phyloP scores from a whole-genome alignment of 53 echinoderm and acorn worm species.

The Zoroaster sp. region DNA sequence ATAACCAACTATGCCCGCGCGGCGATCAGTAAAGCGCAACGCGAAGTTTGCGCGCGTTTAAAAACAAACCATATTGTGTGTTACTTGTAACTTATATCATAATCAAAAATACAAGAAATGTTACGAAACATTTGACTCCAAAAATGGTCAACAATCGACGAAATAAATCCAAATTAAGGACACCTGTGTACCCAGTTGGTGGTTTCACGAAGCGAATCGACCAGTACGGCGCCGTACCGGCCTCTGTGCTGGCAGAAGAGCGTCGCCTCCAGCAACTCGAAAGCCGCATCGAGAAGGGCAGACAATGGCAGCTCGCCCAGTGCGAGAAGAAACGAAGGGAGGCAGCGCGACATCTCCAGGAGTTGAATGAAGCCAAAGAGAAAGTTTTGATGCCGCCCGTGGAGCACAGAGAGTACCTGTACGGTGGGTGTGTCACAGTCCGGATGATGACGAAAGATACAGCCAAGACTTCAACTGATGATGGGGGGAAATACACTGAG shows the following conservation, averaged over 20 bases:
- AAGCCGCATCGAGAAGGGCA: slow-evolving; percentile 3
- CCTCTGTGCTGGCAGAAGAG: slow-evolving; percentile 22
- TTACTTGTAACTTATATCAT: too few relatives aligned
- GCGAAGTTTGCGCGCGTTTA: too few relatives aligned
- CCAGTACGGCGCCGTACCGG: slow-evolving; percentile 30
- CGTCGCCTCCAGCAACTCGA: slow-evolving; percentile 33
- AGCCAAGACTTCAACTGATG: background rate
- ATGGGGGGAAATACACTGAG: background rate
- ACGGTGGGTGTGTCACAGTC: slow-evolving; percentile 26
- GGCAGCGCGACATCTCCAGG: background rate
- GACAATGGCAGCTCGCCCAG: slow-evolving; percentile 27
- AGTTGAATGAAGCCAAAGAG: slow-evolving; percentile 18
- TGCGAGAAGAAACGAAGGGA: slow-evolving; percentile 11
- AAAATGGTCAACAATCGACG: background rate
- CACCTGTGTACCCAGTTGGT: slow-evolving; percentile 6
- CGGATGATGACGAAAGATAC: background rate
- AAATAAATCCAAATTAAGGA: background rate
- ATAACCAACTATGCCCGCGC: too few relatives aligned
- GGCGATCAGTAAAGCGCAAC: too few relatives aligned
- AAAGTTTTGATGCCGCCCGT: background rate
- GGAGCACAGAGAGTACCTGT: slow-evolving; percentile 22
- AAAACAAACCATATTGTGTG: too few relatives aligned
- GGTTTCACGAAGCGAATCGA: slow-evolving; percentile 32
- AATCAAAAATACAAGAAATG: too few relatives aligned
- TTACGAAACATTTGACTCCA: too few relatives aligned